These are phyloP conservation scores for Drosophila orena DNA, from an alignment of 1,140 invertebrate genomes.

Conservation along the genomic window DNA sequence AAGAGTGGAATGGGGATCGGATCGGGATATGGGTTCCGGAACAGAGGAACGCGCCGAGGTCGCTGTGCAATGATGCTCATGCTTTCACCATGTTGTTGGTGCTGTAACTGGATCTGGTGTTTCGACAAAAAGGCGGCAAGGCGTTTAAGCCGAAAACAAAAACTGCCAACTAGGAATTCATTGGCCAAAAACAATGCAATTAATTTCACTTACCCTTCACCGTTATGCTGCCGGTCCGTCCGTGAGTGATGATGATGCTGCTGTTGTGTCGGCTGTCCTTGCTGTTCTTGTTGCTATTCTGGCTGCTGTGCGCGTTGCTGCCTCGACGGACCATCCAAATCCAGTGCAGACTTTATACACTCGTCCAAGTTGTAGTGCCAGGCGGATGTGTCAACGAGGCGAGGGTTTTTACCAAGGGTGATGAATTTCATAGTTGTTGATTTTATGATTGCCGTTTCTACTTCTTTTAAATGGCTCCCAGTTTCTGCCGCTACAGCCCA, in stretches of 20 bases:
- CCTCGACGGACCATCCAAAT: constrained; percentile 55
- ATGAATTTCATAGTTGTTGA: constrained; percentile 85
- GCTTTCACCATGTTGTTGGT: constrained; percentile 10
- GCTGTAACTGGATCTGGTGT: constrained; percentile 18
- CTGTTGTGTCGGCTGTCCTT: constrained; percentile 44
- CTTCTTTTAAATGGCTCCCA: constrained; percentile 6
- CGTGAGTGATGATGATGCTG: constrained; percentile 59
- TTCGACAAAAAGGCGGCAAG: constrained; percentile 74
- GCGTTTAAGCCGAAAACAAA: constrained; percentile 81
- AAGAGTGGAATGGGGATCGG: background rate
- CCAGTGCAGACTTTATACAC: constrained; percentile 54
- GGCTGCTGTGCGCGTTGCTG: constrained; percentile 26
- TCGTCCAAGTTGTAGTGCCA: constrained; percentile 42
- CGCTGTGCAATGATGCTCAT: constrained; percentile 38
- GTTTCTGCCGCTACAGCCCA: constrained; percentile 16
- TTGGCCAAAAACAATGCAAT: constrained; percentile 84
- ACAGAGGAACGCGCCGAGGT: constrained; percentile 40
- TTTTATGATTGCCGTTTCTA: constrained; percentile 80
- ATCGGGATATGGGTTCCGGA: constrained; percentile 6
- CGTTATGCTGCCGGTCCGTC: constrained; percentile 57
- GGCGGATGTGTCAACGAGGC: constrained; percentile 75
- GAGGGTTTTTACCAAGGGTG: constrained; percentile 70
- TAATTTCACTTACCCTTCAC: constrained; percentile 84
- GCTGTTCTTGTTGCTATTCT: constrained; percentile 26
- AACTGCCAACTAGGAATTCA: constrained; percentile 82